Percentiles rank a stretch among this genome's conserved stretches.
Conservation (phyloP, 2,888 invertebrate species). For the Phaonia tiefii region DNA sequence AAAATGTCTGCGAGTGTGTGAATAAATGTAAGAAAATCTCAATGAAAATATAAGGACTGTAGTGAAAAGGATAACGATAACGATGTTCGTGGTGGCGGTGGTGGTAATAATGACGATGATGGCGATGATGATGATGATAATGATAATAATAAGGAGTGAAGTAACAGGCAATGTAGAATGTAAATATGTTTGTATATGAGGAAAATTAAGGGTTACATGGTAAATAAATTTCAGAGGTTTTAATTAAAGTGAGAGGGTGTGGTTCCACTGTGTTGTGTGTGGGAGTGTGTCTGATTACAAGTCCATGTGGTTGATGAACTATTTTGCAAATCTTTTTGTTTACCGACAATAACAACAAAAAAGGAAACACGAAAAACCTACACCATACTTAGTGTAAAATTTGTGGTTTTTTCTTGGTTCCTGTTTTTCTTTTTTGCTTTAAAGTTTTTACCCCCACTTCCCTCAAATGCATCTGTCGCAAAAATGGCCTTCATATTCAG, state of each 20-base stretch:
- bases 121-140: neutral
- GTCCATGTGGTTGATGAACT: conserved; percentile 56
- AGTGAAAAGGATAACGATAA: neutral
- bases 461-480: neutral
- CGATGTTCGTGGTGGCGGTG: neutral
- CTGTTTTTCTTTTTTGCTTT: conserved; percentile 6
- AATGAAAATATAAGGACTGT: conserved; percentile 8
- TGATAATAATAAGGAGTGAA: neutral
- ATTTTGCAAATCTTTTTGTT: conserved; percentile 57
- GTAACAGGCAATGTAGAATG: neutral
- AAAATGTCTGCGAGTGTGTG: neutral
- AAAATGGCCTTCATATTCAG: neutral
- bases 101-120: neutral
- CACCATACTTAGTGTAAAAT: conserved; percentile 42
- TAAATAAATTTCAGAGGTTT: conserved; percentile 60
- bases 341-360: conserved; percentile 5
- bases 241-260: conserved; percentile 59
- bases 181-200: conserved; percentile 49
- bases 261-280: conserved; percentile 20
- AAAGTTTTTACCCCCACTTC: neutral
- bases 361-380: conserved; percentile 1
- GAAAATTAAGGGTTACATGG: conserved; percentile 62
- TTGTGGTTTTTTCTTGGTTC: conserved; percentile 47
- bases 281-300: conserved; percentile 15
- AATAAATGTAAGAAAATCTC: neutral